A percentile compares a stretch with the other conserved stretches of the same genome.
Conservation (phyloP, 1,140 invertebrate species). For the Listronotus oregonensis region DNA sequence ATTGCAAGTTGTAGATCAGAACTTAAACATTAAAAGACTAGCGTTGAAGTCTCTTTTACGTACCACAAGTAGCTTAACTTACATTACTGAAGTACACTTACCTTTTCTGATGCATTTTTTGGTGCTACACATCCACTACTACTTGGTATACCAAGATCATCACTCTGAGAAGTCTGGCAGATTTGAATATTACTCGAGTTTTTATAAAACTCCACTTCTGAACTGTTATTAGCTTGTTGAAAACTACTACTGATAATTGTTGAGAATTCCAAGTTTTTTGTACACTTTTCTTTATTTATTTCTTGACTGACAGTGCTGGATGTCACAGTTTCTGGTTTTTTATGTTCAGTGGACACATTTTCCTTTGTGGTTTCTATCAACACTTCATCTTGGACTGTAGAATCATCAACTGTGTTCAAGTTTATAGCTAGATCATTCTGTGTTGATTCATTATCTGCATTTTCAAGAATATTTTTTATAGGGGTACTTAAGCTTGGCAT, state of each 20-base stretch:
- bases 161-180: slow-evolving; percentile 28
- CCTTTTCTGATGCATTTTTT: slow-evolving; percentile 16
- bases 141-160: slow-evolving; percentile 13
- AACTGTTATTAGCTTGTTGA: slow-evolving; percentile 27
- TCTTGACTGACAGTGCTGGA: slow-evolving; percentile 14
- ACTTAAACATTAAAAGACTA: too few relatives aligned
- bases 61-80: too few relatives aligned
- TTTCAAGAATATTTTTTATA: background rate
- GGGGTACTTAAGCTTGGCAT: slow-evolving; percentile 18
- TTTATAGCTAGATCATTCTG: background rate
- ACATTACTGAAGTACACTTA: slow-evolving; percentile 10
- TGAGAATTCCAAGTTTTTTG: slow-evolving; percentile 29
- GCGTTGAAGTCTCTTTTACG: too few relatives aligned
- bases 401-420: background rate
- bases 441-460: background rate
- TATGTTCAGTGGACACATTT: slow-evolving; percentile 6
- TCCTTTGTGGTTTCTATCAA: background rate
- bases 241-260: slow-evolving; percentile 34
- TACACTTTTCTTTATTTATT: slow-evolving; percentile 15
- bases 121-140: slow-evolving; percentile 8
- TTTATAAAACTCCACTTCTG: slow-evolving; percentile 36
- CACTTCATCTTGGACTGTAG: background rate
- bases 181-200: slow-evolving; percentile 25
- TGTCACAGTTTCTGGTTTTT: slow-evolving; percentile 21
- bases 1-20: too few relatives aligned